phyloP scores from a whole-genome alignment of 2,888 invertebrate species.

The Sthenelais limicola region DNA sequence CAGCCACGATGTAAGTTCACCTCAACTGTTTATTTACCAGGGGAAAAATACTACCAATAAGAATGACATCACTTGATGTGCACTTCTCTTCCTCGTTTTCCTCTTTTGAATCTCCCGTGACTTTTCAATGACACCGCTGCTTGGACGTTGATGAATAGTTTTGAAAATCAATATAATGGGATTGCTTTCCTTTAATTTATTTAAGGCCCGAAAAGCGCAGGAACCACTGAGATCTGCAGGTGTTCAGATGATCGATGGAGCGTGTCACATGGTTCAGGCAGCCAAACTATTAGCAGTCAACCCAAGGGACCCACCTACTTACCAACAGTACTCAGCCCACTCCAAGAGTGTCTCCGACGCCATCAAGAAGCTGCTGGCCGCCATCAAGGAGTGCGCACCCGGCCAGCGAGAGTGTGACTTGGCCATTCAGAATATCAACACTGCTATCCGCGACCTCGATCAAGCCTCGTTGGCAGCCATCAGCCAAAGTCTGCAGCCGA shows the following conservation, averaged over 20 bases:
- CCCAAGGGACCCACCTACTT: conserved; percentile 92
- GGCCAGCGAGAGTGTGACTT: conserved; percentile 94
- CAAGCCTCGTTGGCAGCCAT: conserved; percentile 90
- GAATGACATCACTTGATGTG: too few species aligned
- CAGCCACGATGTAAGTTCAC: conserved; percentile 77
- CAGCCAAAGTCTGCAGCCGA: conserved; percentile 82
- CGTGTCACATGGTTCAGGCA: conserved; percentile 90
- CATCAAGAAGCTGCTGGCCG: conserved; percentile 93
- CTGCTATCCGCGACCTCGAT: conserved; percentile 86
- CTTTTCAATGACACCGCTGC: too few species aligned
- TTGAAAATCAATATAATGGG: too few species aligned
- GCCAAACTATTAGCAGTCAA: conserved; percentile 90
- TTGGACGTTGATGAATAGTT: too few species aligned
- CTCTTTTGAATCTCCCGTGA: too few species aligned
- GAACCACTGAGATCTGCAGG: conserved; percentile 91
- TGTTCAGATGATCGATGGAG: conserved; percentile 84
- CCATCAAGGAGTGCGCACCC: conserved; percentile 94
- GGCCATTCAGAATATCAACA: conserved; percentile 84
- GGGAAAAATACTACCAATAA: background rate
- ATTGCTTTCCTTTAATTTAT: too few species aligned
- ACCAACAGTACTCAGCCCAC: conserved; percentile 94
- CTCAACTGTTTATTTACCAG: background rate
- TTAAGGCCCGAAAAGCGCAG: conserved; percentile 85
- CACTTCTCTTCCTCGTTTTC: too few species aligned
- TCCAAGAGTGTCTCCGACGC: conserved; percentile 97